Evolutionary conservation across 2,888 invertebrate species (phyloP), one percentile per base, ranked within the genome.

Genomic region (Drosophila neotestacea): DNA sequence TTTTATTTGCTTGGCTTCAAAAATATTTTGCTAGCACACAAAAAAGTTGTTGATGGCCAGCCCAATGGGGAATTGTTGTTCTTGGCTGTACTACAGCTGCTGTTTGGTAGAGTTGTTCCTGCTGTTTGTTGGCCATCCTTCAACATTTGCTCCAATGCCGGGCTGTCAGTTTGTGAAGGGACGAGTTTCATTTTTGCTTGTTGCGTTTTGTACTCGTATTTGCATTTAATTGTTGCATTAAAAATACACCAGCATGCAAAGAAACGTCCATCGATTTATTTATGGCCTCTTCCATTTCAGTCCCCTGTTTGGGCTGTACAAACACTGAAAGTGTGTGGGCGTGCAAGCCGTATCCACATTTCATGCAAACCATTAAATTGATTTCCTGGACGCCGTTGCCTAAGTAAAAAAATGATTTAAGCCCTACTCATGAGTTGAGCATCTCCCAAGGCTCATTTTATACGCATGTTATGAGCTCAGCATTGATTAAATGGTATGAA

Each of bases 151-250:
- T 67, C 6, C 22, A 56, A 46, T 61, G 68, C 42, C 46, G 52
- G 56, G 13, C 13, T 50, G 51, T 41, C 51, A 62, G 48, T 44
- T 32, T 44, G 34, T 50, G 54, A 32, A n/a, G 7, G 22, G 28
- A 13, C 4, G 36, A 64, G 63, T 51, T 66, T 60, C 54, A 42
- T 56, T 69, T 61, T 65, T 60, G 65, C 87, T 78, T 61, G 63
- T 56, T 68, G 69, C 67, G 71, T 77, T 77, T 86, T 60, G 64
- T 34, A 34, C 36, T 56, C 46, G 34, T 83, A 83, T 88, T 88
- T 83, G 84, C 89, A 83, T 83, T 88, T 83, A 83, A 88, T 88
- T 88, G 89, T 81, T 70, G 87, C 70, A 83, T 88, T 88, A 69
- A 88, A 88, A 83, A 86, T 83, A 83, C 71, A 71, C 77, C 77